phyloP scores from a whole-genome alignment of 2,113 vertebrate genomes.

The Eidolon helvum region DNA sequence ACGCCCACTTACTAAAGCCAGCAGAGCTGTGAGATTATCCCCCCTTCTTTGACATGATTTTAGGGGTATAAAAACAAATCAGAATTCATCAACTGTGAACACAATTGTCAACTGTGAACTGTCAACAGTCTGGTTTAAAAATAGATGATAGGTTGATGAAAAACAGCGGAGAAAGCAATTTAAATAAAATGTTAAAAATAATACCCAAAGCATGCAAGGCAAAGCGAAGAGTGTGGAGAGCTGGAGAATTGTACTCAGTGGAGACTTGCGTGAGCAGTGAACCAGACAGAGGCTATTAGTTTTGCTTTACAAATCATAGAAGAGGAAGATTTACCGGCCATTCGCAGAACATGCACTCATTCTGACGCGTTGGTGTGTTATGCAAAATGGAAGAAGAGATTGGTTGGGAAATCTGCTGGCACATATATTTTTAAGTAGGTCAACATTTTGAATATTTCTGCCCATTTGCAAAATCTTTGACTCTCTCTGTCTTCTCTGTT shows the following conservation, averaged over 20 bases:
- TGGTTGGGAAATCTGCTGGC: constrained; percentile 46
- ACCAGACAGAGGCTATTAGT: constrained; percentile 62
- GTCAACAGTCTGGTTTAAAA: constrained; percentile 77
- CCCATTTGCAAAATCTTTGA: neutral
- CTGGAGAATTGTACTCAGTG: neutral
- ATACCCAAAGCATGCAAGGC: constrained; percentile 21
- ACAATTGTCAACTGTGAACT: constrained; percentile 74
- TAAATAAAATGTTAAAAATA: constrained; percentile 72
- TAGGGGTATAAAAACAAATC: constrained; percentile 68
- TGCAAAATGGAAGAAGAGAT: constrained; percentile 21
- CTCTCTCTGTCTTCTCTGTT: neutral
- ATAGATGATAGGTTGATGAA: constrained; percentile 73
- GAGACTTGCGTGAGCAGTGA: constrained; percentile 42
- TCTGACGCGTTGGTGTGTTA: neutral
- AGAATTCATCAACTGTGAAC: constrained; percentile 76
- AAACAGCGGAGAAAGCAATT: constrained; percentile 65
- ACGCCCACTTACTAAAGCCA: neutral
- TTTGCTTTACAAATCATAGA: constrained; percentile 63
- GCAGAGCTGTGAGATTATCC: neutral
- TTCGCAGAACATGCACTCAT: constrained; percentile 37
- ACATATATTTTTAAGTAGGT: constrained; percentile 53
- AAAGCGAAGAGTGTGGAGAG: neutral
- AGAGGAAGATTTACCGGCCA: constrained; percentile 37
- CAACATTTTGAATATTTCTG: neutral
- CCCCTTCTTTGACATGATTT: constrained; percentile 56